A percentile compares a stretch with the other conserved stretches of the same genome.
Evolutionary conservation across 2,888 invertebrate species (phyloP).

Genomic region (Drosophila prolongata): DNA sequence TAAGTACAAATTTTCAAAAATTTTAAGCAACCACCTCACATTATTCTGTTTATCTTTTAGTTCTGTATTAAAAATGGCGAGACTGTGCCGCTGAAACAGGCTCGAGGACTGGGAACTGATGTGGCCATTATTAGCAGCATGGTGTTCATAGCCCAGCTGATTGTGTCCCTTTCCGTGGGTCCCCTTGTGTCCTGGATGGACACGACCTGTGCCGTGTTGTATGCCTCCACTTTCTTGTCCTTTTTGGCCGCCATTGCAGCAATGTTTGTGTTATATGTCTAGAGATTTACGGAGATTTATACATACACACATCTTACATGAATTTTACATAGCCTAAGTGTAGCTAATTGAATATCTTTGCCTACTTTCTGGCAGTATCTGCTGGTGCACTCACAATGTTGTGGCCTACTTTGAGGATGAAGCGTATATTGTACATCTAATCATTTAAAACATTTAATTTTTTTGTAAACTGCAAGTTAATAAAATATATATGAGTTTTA

Average conservation of each 20-base stretch:
- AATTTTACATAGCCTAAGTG: constrained; percentile 19
- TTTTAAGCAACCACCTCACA: too few species aligned
- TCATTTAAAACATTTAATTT: neutral
- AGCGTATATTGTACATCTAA: neutral
- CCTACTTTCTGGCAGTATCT: constrained; percentile 31
- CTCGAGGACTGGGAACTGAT: constrained; percentile 84
- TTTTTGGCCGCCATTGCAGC: constrained; percentile 83
- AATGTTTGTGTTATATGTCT: constrained; percentile 83
- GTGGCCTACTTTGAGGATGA: constrained; percentile 47
- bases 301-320: constrained; percentile 3
- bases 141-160: constrained; percentile 84
- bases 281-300: constrained; percentile 24
- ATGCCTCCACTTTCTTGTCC: constrained; percentile 83
- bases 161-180: constrained; percentile 83
- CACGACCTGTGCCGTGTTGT: constrained; percentile 83
- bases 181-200: constrained; percentile 81
- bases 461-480: neutral
- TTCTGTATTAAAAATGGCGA: constrained; percentile 82
- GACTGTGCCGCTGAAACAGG: constrained; percentile 82
- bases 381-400: constrained; percentile 21
- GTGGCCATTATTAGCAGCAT: constrained; percentile 85
- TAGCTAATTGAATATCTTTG: constrained; percentile 19
- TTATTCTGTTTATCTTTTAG: constrained; percentile 48
- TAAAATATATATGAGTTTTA: constrained; percentile 2
- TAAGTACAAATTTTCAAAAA: constrained; percentile 63